Percentiles rank a stretch among this genome's conserved stretches.
Conservation (phyloP, 2,888 invertebrate species). For the Anarsia innoxiella region DNA sequence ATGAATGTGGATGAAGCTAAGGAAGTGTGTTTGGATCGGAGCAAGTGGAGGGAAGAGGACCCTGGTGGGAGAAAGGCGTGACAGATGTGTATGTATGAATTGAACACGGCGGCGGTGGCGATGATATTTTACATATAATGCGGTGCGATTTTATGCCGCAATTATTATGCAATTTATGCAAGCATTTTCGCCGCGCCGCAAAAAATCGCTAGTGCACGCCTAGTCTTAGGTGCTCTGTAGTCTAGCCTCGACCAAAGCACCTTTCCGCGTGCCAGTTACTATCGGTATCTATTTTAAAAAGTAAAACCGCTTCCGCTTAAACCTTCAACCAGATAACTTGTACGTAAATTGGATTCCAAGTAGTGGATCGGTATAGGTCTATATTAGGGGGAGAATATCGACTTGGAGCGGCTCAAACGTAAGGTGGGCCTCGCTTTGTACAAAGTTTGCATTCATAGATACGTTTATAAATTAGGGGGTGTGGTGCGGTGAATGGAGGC, state of each 20-base stretch:
- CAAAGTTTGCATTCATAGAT: neutral
- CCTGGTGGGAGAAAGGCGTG: no score
- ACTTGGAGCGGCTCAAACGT: constrained; percentile 6
- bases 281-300: neutral
- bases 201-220: no score
- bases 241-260: neutral
- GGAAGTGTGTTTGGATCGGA: neutral
- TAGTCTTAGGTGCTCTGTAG: neutral
- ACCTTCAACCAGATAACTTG: constrained; percentile 28
- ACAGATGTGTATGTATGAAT: no score
- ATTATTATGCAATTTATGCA: neutral
- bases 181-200: no score
- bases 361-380: constrained; percentile 58
- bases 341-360: constrained; percentile 69
- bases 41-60: no score
- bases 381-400: constrained; percentile 52
- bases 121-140: no score
- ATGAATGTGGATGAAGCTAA: neutral
- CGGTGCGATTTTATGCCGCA: no score
- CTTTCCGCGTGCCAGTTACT: neutral
- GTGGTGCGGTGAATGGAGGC: no score
- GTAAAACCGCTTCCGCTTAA: no score
- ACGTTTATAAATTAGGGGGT: no score
- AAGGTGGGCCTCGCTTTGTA: constrained; percentile 2
- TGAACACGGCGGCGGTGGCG: no score